phyloP scores from a whole-genome alignment of 2,888 invertebrate genomes.

The Cataglyphis altisquamis region DNA sequence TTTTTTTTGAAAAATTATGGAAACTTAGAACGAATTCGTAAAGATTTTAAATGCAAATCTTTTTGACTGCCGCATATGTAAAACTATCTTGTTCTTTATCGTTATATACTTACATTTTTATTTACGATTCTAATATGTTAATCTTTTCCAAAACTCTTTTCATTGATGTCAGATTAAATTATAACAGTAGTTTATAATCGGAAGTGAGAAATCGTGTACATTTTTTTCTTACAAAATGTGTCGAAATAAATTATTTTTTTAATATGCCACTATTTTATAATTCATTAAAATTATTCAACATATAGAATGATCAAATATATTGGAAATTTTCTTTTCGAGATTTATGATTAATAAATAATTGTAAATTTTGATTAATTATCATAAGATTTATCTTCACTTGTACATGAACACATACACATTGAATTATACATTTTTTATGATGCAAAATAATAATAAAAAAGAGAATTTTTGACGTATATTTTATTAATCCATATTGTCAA shows the following conservation, averaged over 20 bases:
- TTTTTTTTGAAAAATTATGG: neutral
- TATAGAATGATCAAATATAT: neutral
- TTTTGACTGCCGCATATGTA: neutral
- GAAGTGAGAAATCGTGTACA: neutral
- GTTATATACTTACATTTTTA: neutral
- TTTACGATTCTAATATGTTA: neutral
- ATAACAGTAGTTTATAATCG: neutral
- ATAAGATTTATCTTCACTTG: neutral
- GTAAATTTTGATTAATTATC: neutral
- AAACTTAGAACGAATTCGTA: neutral
- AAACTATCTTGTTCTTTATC: neutral
- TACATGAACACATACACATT: neutral
- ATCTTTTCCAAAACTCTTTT: neutral
- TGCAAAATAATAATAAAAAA: neutral
- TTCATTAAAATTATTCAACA: neutral
- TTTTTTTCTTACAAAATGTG: neutral
- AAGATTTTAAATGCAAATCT: neutral
- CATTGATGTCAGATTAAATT: neutral
- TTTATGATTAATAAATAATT: conserved; percentile 5
- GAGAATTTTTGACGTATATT: neutral
- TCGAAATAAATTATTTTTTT: neutral
- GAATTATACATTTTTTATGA: neutral
- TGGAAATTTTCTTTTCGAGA: neutral
- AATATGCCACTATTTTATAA: neutral
- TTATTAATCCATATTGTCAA: neutral